These are phyloP conservation scores for Hypolimnas misippus DNA, from an alignment of 2,888 invertebrate species.

Conservation along the genomic window DNA sequence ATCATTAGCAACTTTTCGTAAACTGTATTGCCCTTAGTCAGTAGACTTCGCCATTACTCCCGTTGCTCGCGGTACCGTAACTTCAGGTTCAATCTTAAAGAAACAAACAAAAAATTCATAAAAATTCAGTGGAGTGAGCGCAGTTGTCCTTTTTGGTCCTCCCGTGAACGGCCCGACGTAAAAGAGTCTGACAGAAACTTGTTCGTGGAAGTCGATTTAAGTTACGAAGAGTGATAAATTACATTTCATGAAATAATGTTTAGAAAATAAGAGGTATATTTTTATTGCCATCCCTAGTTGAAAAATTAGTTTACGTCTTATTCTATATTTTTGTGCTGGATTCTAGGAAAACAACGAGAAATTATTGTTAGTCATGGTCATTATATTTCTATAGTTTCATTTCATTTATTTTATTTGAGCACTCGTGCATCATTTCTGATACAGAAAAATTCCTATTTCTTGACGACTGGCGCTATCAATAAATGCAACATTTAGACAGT, in stretches of 20 bases:
- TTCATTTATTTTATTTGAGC: too few relatives aligned
- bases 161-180: slow-evolving; percentile 57
- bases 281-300: slow-evolving; percentile 4
- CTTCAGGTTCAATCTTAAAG: slow-evolving; percentile 65
- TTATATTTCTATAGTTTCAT: too few relatives aligned
- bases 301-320: slow-evolving; percentile 8
- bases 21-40: slow-evolving; percentile 59
- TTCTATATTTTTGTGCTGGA: slow-evolving; percentile 1
- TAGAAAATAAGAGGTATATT: slow-evolving; percentile 33
- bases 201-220: slow-evolving; percentile 78
- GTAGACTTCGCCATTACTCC: slow-evolving; percentile 41
- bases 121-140: slow-evolving; percentile 67
- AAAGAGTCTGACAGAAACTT: slow-evolving; percentile 67
- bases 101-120: slow-evolving; percentile 73
- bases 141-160: slow-evolving; percentile 70
- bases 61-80: slow-evolving; percentile 55
- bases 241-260: slow-evolving; percentile 42
- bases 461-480: too few relatives aligned
- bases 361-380: too few relatives aligned
- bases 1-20: slow-evolving; percentile 57
- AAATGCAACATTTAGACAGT: too few relatives aligned
- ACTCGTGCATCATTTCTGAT: too few relatives aligned
- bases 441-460: too few relatives aligned
- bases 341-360: neutral
- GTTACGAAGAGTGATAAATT: slow-evolving; percentile 62